Base-by-base conservation (phyloP, 2,888 invertebrate genomes). In the Desoria tigrina region DNA sequence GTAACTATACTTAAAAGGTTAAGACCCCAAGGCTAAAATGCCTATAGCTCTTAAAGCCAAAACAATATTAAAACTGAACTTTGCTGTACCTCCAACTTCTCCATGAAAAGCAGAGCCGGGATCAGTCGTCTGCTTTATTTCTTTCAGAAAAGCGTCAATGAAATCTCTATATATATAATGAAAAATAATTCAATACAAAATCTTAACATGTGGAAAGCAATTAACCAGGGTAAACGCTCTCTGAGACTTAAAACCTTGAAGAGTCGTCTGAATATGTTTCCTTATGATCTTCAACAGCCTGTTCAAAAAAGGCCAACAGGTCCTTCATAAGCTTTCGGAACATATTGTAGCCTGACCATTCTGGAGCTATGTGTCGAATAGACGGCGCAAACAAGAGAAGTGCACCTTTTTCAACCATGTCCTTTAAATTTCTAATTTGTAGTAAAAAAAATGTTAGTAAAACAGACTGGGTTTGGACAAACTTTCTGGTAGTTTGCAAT, bases 151-250 rank as follows among this genome's bases (percentile, higher is more conserved):
- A 2, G 63, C 63, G 24, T 68, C 65, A 26, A 63, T 68, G 39
- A 68, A 68, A 42, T 68, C 68, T 21, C 65, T 68, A 24, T 1
- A n/a, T n/a, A n/a, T n/a, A n/a, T n/a, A n/a, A n/a, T n/a, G n/a
- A n/a, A n/a, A n/a, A 42, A 23, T n/a, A n/a, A 24, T 26, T 45
- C 18, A 49, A 7, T 49, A 16, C 9, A 39, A 11, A 39, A n/a
- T n/a, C n/a, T 49, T 49, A 49, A 21, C 18, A 49, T n/a, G 49
- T n/a, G n/a, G n/a, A n/a, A n/a, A 11, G 16, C 9, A 39, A 11
- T 39, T 39, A 39, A 39, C 39, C 39, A 39, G 39, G 39, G 39
- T 16, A 11, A 16, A 16, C 39, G 9, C 39, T 39, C 39, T 39
- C 39, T 39, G 39, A 39, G 9, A 11, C 16, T n/a, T n/a, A n/a